A percentile compares a stretch with the other conserved stretches of the same genome.
phyloP scores from a whole-genome alignment of 2,888 invertebrate genomes.

The Bruchidius siliquastri region DNA sequence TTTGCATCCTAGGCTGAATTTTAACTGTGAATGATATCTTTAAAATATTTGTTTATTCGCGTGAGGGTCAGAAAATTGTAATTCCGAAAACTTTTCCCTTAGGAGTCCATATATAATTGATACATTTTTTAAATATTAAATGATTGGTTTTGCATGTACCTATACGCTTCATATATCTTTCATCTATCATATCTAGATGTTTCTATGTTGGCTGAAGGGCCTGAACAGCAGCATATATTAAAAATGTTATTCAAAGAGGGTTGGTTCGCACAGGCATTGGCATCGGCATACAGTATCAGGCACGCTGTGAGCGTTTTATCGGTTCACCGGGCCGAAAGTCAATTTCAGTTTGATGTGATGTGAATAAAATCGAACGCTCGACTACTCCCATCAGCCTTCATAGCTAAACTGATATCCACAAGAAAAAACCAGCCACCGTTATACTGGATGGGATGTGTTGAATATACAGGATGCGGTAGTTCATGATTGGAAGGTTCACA shows the following conservation, averaged over 20 bases:
- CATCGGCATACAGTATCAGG: slow-evolving; percentile 2
- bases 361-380: slow-evolving; percentile 45
- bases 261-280: not conserved
- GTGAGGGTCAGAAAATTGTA: too few relatives aligned
- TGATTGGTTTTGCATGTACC: too few relatives aligned
- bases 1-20: too few relatives aligned
- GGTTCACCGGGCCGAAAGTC: slow-evolving; percentile 45
- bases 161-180: too few relatives aligned
- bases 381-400: slow-evolving; percentile 39
- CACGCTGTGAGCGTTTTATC: slow-evolving; percentile 37
- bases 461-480: not conserved
- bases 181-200: not conserved
- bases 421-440: not conserved
- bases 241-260: not conserved
- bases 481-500: too few relatives aligned
- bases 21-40: too few relatives aligned
- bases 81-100: too few relatives aligned
- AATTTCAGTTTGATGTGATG: slow-evolving; percentile 47
- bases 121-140: too few relatives aligned
- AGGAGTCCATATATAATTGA: too few relatives aligned
- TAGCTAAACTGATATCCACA: slow-evolving; percentile 32
- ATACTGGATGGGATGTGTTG: not conserved
- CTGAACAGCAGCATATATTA: not conserved
- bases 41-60: too few relatives aligned
- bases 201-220: not conserved